phyloP scores from a whole-genome alignment of 2,888 invertebrate genomes.

The Acanthosepion esculentum region DNA sequence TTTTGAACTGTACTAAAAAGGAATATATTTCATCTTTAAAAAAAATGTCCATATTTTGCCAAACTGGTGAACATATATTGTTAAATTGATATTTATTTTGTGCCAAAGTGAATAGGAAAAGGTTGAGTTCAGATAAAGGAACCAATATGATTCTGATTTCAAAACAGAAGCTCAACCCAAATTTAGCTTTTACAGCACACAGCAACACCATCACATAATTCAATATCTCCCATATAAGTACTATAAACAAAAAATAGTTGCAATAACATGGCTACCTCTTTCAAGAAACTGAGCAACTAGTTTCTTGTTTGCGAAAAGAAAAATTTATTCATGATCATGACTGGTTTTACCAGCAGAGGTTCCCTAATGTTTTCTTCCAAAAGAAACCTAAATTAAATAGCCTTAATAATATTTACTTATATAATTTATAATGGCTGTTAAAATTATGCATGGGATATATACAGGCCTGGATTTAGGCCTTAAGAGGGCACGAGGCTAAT shows the following conservation, averaged over 20 bases:
- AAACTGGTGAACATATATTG: not conserved
- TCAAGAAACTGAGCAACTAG: not conserved
- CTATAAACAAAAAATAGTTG: not conserved
- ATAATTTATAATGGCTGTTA: not conserved
- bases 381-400: not conserved
- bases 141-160: not conserved
- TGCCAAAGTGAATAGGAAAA: not conserved
- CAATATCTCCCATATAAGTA: not conserved
- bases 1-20: not conserved
- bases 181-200: no score
- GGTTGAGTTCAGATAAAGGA: not conserved
- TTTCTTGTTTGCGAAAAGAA: not conserved
- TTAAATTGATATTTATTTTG: not conserved
- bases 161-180: constrained; percentile 23
- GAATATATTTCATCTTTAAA: not conserved
- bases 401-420: not conserved
- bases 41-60: not conserved
- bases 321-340: not conserved
- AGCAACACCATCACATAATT: not conserved
- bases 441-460: not conserved
- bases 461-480: not conserved
- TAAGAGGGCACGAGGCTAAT: no score
- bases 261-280: no score
- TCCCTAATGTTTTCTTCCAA: not conserved
- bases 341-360: not conserved